These are phyloP conservation scores for Chelidonichthys spinosus DNA, from an alignment of 2,797 vertebrate species.

Conservation along the genomic window DNA sequence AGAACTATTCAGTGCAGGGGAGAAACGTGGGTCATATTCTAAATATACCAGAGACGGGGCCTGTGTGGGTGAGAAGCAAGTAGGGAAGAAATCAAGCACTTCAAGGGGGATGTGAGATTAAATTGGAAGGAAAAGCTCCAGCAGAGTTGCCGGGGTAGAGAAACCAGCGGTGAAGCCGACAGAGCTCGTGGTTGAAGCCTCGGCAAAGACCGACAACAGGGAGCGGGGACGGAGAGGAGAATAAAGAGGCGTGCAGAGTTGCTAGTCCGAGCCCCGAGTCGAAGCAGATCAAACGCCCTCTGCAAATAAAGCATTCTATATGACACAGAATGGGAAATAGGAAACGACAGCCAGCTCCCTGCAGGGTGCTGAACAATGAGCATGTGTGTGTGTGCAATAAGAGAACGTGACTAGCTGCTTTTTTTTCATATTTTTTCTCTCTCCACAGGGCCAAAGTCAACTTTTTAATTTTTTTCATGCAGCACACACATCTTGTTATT, in stretches of 20 bases:
- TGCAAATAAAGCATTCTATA: slow-evolving; percentile 63
- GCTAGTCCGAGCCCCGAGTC: slow-evolving; percentile 66
- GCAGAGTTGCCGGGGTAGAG: slow-evolving; percentile 5
- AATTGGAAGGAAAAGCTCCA: slow-evolving; percentile 39
- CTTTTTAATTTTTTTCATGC: slow-evolving; percentile 4
- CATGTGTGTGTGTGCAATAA: slow-evolving; percentile 20
- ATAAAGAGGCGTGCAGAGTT: slow-evolving; percentile 31
- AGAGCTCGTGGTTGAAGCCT: slow-evolving; percentile 17
- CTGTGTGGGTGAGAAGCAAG: slow-evolving; percentile 40
- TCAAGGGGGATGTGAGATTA: slow-evolving; percentile 23
- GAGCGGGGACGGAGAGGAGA: slow-evolving; percentile 1
- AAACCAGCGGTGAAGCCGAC: slow-evolving; percentile 21
- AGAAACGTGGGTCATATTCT: slow-evolving; percentile 42
- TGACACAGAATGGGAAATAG: slow-evolving; percentile 67
- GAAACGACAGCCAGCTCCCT: slow-evolving; percentile 73
- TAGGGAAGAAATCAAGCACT: slow-evolving; percentile 44
- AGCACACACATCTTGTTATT: neutral
- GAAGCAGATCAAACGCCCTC: slow-evolving; percentile 70
- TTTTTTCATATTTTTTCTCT: slow-evolving; percentile 3
- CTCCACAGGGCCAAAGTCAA: slow-evolving; percentile 26
- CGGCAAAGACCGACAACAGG: slow-evolving; percentile 18
- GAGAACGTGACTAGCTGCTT: slow-evolving; percentile 22
- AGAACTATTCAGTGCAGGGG: slow-evolving; percentile 45
- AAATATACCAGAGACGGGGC: slow-evolving; percentile 53
- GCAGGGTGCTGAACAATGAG: slow-evolving; percentile 44